These are phyloP conservation scores for Limonius californicus DNA, from an alignment of 1,140 invertebrate genomes.

Conservation along the genomic window DNA sequence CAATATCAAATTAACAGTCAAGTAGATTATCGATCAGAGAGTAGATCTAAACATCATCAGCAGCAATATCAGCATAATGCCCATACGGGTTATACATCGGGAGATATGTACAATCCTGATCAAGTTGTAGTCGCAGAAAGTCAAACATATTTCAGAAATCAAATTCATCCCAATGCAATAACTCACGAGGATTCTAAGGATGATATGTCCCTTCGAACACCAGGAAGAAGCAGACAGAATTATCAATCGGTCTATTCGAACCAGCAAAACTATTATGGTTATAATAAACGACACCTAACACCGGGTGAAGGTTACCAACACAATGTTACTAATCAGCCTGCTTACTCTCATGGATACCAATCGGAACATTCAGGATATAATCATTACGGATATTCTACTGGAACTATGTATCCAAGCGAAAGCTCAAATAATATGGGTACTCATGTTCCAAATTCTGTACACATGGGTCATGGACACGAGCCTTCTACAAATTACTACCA, in stretches of 20 bases:
- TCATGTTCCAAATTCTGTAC: conserved; percentile 32
- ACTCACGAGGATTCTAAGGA: conserved; percentile 19
- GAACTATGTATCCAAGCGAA: conserved; percentile 38
- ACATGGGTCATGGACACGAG: conserved; percentile 32
- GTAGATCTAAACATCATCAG: conserved; percentile 48
- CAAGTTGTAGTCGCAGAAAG: conserved; percentile 38
- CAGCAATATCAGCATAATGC: conserved; percentile 47
- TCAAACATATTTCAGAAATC: conserved; percentile 49
- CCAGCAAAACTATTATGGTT: conserved; percentile 47
- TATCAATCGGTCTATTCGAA: conserved; percentile 46
- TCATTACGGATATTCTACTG: conserved; percentile 36
- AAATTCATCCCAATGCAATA: conserved; percentile 23
- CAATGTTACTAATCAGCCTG: conserved; percentile 42
- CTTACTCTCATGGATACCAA: conserved; percentile 41
- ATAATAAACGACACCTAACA: conserved; percentile 41
- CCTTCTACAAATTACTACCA: conserved; percentile 35
- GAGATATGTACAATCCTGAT: conserved; percentile 53
- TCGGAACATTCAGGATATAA: conserved; percentile 37
- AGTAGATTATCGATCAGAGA: conserved; percentile 35
- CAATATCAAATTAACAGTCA: conserved; percentile 45
- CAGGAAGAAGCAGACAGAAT: conserved; percentile 34
- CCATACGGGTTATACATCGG: conserved; percentile 43
- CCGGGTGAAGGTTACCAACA: conserved; percentile 49
- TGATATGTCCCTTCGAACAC: conserved; percentile 19
- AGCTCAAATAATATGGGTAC: conserved; percentile 31